Evolutionary conservation across 2,888 invertebrate genomes (phyloP).

Genomic region (Litoditis marina): DNA sequence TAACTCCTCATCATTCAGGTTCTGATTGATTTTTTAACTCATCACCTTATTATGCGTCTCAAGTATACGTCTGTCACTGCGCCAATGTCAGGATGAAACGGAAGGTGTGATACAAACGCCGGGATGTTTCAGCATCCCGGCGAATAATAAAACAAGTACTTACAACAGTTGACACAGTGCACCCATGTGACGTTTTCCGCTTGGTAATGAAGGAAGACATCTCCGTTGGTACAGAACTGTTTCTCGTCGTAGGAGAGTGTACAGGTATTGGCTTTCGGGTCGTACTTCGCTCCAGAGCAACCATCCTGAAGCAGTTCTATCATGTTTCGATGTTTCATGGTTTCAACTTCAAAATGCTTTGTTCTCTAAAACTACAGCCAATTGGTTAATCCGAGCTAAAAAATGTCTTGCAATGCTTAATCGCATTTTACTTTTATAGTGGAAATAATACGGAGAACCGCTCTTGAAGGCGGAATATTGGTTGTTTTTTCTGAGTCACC

Average conservation of each 20-base stretch:
- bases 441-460: too few relatives aligned
- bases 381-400: neutral
- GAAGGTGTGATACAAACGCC: too few relatives aligned
- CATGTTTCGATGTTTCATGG: neutral
- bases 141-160: conserved; percentile 7
- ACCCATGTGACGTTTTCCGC: conserved; percentile 46
- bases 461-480: too few relatives aligned
- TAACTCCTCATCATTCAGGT: too few relatives aligned
- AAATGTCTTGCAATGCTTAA: too few relatives aligned
- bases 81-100: too few relatives aligned
- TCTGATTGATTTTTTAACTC: neutral
- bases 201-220: conserved; percentile 38
- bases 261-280: conserved; percentile 42
- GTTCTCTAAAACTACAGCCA: neutral
- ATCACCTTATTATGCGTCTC: neutral
- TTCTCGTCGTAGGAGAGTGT: conserved; percentile 51
- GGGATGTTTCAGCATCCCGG: neutral
- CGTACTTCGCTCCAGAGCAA: conserved; percentile 50
- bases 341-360: neutral
- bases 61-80: too few relatives aligned
- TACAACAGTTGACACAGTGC: conserved; percentile 55
- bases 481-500: too few relatives aligned
- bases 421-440: too few relatives aligned
- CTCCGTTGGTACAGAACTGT: conserved; percentile 37
- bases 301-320: conserved; percentile 43